Conservation (phyloP, 2,888 invertebrate species). For the Spialia ferax region DNA sequence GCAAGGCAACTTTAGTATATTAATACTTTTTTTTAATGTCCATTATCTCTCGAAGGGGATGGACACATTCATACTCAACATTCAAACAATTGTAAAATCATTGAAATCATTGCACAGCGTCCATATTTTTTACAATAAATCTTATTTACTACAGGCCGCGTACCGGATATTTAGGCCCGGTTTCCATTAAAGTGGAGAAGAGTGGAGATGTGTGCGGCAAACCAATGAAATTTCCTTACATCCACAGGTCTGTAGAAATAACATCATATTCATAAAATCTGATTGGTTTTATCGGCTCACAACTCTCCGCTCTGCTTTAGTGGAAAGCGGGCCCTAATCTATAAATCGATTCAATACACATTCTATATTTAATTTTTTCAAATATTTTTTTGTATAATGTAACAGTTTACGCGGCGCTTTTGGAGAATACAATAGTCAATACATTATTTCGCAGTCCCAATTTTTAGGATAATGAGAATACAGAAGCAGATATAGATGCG, state of each 20-base stretch:
- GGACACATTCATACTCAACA: slow-evolving; percentile 6
- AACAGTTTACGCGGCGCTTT: slow-evolving; percentile 1
- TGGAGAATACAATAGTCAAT: background rate
- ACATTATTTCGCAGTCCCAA: slow-evolving; percentile 14
- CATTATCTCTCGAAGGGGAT: background rate
- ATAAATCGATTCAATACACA: no score
- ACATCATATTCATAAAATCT: no score
- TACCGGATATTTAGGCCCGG: background rate
- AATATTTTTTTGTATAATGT: no score
- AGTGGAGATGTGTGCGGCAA: no score
- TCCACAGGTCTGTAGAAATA: no score
- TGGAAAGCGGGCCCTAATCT: no score
- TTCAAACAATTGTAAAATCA: slow-evolving; percentile 7
- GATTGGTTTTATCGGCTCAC: no score
- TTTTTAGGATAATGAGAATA: background rate
- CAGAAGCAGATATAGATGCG: background rate
- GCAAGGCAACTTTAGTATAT: slow-evolving; percentile 17
- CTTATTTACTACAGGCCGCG: slow-evolving; percentile 5
- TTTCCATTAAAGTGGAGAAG: no score
- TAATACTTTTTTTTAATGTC: background rate
- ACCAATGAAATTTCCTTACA: no score
- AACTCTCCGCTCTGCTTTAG: no score
- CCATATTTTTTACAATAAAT: slow-evolving; percentile 25
- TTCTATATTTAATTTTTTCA: background rate
- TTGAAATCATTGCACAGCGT: slow-evolving; percentile 33